Evolutionary conservation across 2,888 invertebrate genomes (phyloP).

Genomic region (Hydrotaea cyrtoneurina): DNA sequence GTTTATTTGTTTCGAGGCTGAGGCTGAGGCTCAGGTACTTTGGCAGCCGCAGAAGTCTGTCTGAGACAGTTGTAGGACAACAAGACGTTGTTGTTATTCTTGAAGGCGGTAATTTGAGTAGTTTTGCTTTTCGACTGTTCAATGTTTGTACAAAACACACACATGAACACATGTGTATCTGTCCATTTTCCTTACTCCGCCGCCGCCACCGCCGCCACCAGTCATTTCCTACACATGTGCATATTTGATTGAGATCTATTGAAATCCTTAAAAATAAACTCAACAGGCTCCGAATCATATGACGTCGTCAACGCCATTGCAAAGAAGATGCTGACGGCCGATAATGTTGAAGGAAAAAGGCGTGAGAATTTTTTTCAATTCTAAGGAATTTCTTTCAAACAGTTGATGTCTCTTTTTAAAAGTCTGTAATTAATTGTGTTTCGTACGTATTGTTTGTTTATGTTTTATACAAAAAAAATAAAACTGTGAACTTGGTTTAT

Average conservation of each 20-base stretch:
- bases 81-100: neutral
- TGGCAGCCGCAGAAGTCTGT: constrained; percentile 46
- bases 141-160: constrained; percentile 46
- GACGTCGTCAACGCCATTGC: neutral
- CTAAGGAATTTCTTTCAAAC: constrained; percentile 47
- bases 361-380: constrained; percentile 65
- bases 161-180: constrained; percentile 22
- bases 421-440: constrained; percentile 32
- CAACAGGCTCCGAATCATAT: too few relatives aligned
- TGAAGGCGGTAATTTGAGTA: constrained; percentile 67
- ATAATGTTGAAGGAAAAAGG: constrained; percentile 47
- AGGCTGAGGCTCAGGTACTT: constrained; percentile 62
- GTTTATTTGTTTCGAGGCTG: constrained; percentile 15
- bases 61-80: constrained; percentile 33
- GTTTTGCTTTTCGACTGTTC: constrained; percentile 30
- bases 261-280: constrained; percentile 57
- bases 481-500: constrained; percentile 9
- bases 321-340: constrained; percentile 52
- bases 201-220: too few relatives aligned
- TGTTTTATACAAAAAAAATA: too few relatives aligned
- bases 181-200: neutral
- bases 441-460: neutral
- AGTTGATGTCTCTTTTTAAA: neutral
- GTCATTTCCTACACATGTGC: constrained; percentile 43
- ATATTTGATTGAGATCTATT: constrained; percentile 59